Percentiles rank a stretch among this genome's conserved stretches.
These are phyloP conservation scores for Ptychodera flava DNA, from an alignment of 35 echinoderm and acorn worm species.

Conservation along the genomic window DNA sequence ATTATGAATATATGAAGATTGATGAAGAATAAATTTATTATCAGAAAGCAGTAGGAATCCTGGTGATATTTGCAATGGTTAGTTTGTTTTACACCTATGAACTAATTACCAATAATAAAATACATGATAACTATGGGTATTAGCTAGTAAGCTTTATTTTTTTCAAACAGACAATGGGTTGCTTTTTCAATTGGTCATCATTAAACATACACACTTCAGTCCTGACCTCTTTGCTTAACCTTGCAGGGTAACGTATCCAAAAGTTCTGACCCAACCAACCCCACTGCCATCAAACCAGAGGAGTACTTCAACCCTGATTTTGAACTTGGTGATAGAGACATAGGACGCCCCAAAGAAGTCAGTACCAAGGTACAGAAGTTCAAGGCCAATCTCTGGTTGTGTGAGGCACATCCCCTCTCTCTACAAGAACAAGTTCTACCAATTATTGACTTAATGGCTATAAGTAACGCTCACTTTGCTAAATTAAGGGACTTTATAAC, in stretches of 20 bases:
- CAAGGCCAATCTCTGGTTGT: slow-evolving; percentile 80
- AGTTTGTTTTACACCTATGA: too few relatives aligned
- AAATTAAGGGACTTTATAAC: slow-evolving; percentile 97
- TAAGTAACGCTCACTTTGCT: slow-evolving; percentile 93
- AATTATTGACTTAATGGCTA: slow-evolving; percentile 97
- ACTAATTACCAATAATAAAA: too few relatives aligned
- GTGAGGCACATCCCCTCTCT: slow-evolving; percentile 84
- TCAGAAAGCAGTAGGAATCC: too few relatives aligned
- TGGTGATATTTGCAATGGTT: too few relatives aligned
- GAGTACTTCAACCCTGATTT: slow-evolving; percentile 77
- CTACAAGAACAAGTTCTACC: slow-evolving; percentile 95
- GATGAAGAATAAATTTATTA: too few relatives aligned
- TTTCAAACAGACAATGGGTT: too few relatives aligned
- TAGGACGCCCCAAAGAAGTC: slow-evolving; percentile 83
- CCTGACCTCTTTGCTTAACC: too few relatives aligned
- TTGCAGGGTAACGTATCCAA: slow-evolving; percentile 54
- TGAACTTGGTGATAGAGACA: slow-evolving; percentile 59
- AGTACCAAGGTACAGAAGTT: slow-evolving; percentile 89
- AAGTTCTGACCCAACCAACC: slow-evolving; percentile 50
- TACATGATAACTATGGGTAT: too few relatives aligned
- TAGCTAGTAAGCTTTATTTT: too few relatives aligned
- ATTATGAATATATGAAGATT: too few relatives aligned
- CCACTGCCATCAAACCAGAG: slow-evolving; percentile 83
- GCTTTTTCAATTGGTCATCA: too few relatives aligned
- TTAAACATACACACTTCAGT: too few relatives aligned